phyloP scores from a whole-genome alignment of 35 echinoderm and acorn worm genomes.

The Strongylocentrotus purpuratus region DNA sequence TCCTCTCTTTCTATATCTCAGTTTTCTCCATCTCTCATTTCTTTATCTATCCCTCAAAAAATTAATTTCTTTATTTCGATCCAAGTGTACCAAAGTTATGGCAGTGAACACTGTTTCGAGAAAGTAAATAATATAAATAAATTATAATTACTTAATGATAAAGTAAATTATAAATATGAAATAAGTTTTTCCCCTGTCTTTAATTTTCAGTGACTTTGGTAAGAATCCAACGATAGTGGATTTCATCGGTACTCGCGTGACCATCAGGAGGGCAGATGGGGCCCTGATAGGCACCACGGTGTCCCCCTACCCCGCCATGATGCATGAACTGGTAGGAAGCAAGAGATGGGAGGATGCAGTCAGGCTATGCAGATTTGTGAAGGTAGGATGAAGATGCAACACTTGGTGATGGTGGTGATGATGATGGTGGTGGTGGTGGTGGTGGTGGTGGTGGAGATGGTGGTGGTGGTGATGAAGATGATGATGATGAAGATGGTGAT shows the following conservation, averaged over 20 bases:
- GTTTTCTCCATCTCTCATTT: constrained; percentile 1
- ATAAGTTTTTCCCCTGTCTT: background rate
- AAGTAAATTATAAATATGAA: background rate
- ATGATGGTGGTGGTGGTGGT: background rate
- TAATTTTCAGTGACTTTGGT: constrained; percentile 86
- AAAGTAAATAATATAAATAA: no score
- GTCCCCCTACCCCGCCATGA: constrained; percentile 85
- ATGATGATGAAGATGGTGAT: background rate
- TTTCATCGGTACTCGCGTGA: constrained; percentile 93
- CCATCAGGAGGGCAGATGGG: constrained; percentile 91
- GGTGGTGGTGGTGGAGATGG: background rate
- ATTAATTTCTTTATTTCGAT: background rate
- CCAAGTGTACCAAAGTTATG: no score
- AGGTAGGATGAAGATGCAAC: constrained; percentile 63
- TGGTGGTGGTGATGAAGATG: background rate
- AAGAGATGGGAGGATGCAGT: constrained; percentile 97
- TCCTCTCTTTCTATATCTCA: no score
- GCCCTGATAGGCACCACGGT: constrained; percentile 86
- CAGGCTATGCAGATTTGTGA: constrained; percentile 91
- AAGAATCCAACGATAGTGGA: constrained; percentile 91
- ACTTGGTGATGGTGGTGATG: background rate
- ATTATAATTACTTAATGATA: no score
- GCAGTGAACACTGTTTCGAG: no score
- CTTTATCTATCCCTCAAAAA: background rate
- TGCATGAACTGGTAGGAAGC: constrained; percentile 85